Evolutionary conservation across 2,113 vertebrate genomes (phyloP), one percentile per base, ranked within the genome.

Genomic region (Anoura caudifer): DNA sequence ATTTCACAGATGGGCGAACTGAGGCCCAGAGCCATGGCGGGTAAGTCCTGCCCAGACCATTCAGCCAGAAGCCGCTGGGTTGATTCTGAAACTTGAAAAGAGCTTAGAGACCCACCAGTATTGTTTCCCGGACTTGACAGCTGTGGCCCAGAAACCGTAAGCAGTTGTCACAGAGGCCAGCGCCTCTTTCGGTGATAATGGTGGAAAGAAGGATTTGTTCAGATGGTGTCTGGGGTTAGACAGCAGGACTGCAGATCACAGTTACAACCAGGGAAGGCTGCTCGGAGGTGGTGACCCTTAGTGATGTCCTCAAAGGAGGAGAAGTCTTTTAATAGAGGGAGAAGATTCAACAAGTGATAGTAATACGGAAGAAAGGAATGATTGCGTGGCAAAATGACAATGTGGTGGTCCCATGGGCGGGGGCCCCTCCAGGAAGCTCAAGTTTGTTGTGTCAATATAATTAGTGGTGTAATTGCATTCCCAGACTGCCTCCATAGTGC

Each of bases 401-500:
- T n/a, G 80, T 94, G 93, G 79, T 94, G 72, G 69, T 36, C 82
- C 90, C 72, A 31, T 59, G 73, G 94, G 84, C 50, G 75, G 94
- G 92, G 91, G 76, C 85, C 91, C 50, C 94, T 92, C 61, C 38
- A 92, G 96, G 79, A 95, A 97, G 69, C 75, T 77, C 72, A 90
- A 90, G 92, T 97, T 95, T 96, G 70, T 96, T 97, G 54, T 96
- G 82, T 96, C 96, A 94, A 75, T 95, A 91, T 96, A 98, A 98
- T 98, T 98, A 97, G 93, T 93, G 97, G 59, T 97, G 43, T 97
- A 96, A 98, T 94, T 97, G 79, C 89, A 91, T 97, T 95, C 95
- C 96, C 94, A 90, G 96, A 94, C 90, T 98, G 95, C 80, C 89
- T 54, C 95, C 87, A 65, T 76, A 52, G 81, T 81, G 36, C 95